Evolutionary conservation across 2,888 invertebrate genomes (phyloP), one percentile per base, ranked within the genome.

Genomic region (Hypsopygia costalis): DNA sequence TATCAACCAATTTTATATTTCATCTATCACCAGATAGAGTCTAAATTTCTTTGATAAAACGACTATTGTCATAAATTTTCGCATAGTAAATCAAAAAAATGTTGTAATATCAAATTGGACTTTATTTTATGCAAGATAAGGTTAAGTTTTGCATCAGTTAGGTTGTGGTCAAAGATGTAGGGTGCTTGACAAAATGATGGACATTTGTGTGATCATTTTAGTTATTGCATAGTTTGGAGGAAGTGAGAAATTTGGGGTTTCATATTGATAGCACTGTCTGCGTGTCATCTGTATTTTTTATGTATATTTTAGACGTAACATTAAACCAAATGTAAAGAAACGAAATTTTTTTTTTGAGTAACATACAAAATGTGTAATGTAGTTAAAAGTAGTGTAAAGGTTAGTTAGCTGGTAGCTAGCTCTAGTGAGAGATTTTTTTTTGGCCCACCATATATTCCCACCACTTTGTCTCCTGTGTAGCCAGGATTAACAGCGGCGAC

Each of bases 151-250:
- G 11, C 29, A 5, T 36, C 41, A 44, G 30, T 10, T 34, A 28
- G 27, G 11, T 27, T 34, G 33, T 36, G 29, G 43, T 41, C 33
- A 36, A 43, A 47, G 41, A 51, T 39, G 44, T 55, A 44, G 47
- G 49, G 36, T 47, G 31, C 44, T 59, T 60, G 56, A 50, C 53
- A 49, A 58, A 62, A 56, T 56, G 59, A 51, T 51, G 51, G 55
- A 46, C 59, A 68, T 69, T 69, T 65, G 71, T 66, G 49, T 60
- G 65, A 63, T 62, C 60, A 46, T 61, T 65, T 63, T 57, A 55
- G 58, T 56, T 67, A 66, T 62, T 52, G 62, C 65, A 46, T 48
- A 47, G 52, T 47, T 52, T 25, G 21, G 10, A 11, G 31, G 21
- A 20, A 22, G 33, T 38, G 42, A 39, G 22, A 36, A 36, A 36